Evolutionary conservation across 2,113 vertebrate genomes (phyloP).

Genomic region (Eublepharis macularius): DNA sequence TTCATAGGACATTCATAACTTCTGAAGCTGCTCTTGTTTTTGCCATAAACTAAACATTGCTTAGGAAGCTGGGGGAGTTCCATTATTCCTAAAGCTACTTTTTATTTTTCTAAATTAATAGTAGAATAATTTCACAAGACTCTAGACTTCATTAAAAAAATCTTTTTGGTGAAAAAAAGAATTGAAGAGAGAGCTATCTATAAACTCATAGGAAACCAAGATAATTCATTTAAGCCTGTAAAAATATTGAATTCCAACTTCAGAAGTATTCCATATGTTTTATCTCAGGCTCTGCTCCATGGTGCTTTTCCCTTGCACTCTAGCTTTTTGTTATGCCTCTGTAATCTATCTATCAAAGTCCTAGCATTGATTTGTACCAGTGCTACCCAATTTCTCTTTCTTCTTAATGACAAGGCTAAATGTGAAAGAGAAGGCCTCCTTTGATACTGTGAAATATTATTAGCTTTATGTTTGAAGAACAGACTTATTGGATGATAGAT

Average conservation of each 20-base stretch:
- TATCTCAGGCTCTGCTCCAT: neutral
- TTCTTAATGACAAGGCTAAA: neutral
- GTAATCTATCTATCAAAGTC: slow-evolving; percentile 16
- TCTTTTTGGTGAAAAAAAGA: neutral
- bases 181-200: neutral
- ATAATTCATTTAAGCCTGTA: slow-evolving; percentile 36
- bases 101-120: slow-evolving; percentile 27
- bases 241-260: neutral
- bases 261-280: slow-evolving; percentile 20
- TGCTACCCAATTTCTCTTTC: slow-evolving; percentile 10
- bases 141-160: slow-evolving; percentile 14
- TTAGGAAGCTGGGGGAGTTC: neutral
- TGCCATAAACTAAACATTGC: neutral
- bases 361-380: neutral
- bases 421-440: slow-evolving; percentile 10
- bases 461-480: neutral
- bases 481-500: accelerated
- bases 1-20: too few relatives aligned
- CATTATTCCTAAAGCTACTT: slow-evolving; percentile 31
- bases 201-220: slow-evolving; percentile 34
- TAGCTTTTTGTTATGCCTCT: slow-evolving; percentile 5
- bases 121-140: slow-evolving; percentile 30
- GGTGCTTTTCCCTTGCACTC: neutral
- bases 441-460: slow-evolving; percentile 25
- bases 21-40: neutral